Conservation (phyloP, 2,888 invertebrate genomes). For the Campoletis raptor region DNA sequence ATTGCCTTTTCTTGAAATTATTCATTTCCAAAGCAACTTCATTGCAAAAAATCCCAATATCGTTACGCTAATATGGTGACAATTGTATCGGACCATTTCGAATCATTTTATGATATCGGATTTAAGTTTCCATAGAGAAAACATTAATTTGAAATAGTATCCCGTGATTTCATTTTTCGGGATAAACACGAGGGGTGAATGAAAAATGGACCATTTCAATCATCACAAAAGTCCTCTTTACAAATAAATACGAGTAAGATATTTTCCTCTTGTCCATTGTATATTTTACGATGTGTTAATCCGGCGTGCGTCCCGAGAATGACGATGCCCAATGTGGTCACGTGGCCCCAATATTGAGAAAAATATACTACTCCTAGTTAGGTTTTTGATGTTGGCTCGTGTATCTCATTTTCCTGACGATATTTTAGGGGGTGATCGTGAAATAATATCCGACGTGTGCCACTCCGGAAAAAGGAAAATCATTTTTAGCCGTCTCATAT, state of each 20-base stretch:
- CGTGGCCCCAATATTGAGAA: slow-evolving; percentile 58
- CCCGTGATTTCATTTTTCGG: neutral
- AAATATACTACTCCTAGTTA: slow-evolving; percentile 6
- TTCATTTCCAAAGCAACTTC: neutral
- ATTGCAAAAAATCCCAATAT: too few relatives aligned
- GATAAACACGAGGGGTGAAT: neutral
- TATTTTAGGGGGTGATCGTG: slow-evolving; percentile 37
- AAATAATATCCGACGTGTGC: slow-evolving; percentile 36
- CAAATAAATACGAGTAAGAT: slow-evolving; percentile 10
- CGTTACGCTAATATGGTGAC: neutral
- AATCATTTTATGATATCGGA: neutral
- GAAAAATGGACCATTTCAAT: neutral
- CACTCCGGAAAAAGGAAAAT: slow-evolving; percentile 23
- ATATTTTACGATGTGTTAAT: slow-evolving; percentile 69
- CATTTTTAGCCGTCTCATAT: neutral
- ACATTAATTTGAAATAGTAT: neutral
- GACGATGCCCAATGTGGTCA: slow-evolving; percentile 66
- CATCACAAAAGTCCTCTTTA: neutral
- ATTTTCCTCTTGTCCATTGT: slow-evolving; percentile 58
- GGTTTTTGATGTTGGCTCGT: neutral
- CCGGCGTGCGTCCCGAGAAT: slow-evolving; percentile 60
- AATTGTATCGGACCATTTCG: neutral
- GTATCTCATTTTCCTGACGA: slow-evolving; percentile 29
- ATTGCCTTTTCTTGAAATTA: neutral
- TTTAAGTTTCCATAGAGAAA: neutral